phyloP scores from a whole-genome alignment of 2,888 invertebrate genomes.

The Pyrrhosoma nymphula region DNA sequence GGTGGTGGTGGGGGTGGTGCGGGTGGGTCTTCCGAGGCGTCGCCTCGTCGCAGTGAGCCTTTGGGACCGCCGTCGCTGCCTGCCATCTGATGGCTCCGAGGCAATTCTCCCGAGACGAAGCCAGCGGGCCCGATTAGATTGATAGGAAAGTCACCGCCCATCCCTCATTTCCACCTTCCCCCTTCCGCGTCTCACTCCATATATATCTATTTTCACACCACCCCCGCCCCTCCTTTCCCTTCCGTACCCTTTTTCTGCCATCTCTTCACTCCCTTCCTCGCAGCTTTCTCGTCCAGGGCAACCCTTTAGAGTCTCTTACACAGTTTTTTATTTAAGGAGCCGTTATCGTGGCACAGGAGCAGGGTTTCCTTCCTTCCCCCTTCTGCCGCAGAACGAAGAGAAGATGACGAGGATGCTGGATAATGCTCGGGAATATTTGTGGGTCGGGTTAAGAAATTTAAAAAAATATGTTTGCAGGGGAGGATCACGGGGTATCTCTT shows the following conservation, averaged over 20 bases:
- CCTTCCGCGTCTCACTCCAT: not conserved
- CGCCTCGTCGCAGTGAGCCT: not conserved
- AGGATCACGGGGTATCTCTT: not conserved
- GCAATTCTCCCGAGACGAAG: slow-evolving; percentile 18
- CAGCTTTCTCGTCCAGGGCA: not conserved
- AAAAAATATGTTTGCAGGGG: not conserved
- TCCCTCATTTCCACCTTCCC: not conserved
- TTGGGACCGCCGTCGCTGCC: not conserved
- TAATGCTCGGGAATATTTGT: no score
- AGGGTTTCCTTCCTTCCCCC: not conserved
- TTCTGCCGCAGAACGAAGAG: no score
- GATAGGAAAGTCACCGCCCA: not conserved
- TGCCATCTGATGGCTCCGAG: not conserved
- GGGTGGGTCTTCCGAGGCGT: not conserved
- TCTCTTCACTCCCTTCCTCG: not conserved
- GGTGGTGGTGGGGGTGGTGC: not conserved
- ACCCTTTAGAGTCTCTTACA: not conserved
- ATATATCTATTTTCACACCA: not conserved
- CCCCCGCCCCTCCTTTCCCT: not conserved
- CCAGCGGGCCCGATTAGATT: slow-evolving; percentile 8
- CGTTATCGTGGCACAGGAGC: not conserved
- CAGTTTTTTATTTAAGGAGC: not conserved
- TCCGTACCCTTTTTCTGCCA: not conserved
- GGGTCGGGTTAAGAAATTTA: no score
- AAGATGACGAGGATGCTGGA: no score